Percentiles rank a stretch among this genome's conserved stretches.
Conservation (phyloP, 2,113 vertebrate species). For the Platichthys stellatus region DNA sequence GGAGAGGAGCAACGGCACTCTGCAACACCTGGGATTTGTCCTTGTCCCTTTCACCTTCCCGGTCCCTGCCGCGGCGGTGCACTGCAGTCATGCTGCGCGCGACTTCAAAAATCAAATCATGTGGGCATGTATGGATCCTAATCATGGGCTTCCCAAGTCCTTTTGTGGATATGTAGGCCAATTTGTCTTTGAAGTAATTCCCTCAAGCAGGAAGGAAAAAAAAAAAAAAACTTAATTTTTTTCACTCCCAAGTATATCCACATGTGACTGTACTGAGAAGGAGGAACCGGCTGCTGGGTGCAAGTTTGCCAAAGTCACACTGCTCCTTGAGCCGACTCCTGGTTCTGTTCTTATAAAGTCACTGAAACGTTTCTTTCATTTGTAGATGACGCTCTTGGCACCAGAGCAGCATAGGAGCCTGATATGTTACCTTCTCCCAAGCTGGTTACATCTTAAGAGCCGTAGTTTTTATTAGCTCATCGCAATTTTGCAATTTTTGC, state of each 20-base stretch:
- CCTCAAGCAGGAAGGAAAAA: conserved; percentile 48
- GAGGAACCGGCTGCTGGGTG: conserved; percentile 25
- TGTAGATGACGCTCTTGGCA: conserved; percentile 22
- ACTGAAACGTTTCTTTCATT: conserved; percentile 49
- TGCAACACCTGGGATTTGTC: conserved; percentile 9
- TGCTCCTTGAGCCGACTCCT: conserved; percentile 8
- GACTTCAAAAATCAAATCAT: conserved; percentile 12
- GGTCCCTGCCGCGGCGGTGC: conserved; percentile 7
- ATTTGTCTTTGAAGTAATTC: conserved; percentile 65
- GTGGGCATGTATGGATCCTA: conserved; percentile 11
- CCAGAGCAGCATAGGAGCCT: conserved; percentile 29
- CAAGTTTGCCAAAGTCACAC: conserved; percentile 20
- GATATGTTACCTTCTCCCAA: conserved; percentile 4
- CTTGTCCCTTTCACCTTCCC: conserved; percentile 31
- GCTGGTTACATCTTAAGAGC: conserved; percentile 33
- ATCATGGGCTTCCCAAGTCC: conserved; percentile 10
- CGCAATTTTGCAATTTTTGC: conserved; percentile 41
- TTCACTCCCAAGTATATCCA: conserved; percentile 39
- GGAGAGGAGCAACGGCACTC: conserved; percentile 20
- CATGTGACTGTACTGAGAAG: conserved; percentile 34
- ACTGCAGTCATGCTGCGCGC: conserved; percentile 24
- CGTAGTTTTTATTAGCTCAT: background rate
- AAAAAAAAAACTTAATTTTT: conserved; percentile 25
- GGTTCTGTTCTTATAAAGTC: conserved; percentile 9
- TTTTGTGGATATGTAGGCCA: conserved; percentile 55